Conservation (phyloP, 2,113 vertebrate species). For the Turnix velox region DNA sequence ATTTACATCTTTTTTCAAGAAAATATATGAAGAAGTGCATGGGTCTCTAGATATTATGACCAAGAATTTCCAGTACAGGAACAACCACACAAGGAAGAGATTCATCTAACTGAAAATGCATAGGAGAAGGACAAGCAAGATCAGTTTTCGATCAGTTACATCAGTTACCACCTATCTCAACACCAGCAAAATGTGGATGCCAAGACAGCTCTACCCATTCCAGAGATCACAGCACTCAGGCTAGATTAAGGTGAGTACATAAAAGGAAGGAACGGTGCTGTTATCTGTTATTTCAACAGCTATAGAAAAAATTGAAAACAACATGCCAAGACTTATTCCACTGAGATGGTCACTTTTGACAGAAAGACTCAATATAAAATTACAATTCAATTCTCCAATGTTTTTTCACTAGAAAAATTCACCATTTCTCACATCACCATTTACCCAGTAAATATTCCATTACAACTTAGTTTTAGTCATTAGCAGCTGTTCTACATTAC, state of each 20-base stretch:
- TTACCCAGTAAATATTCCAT: background rate
- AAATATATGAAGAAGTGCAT: background rate
- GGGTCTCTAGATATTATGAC: background rate
- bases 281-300: background rate
- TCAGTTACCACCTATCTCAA: background rate
- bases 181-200: background rate
- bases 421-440: background rate
- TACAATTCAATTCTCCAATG: background rate
- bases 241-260: fast-evolving
- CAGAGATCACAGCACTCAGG: fast-evolving
- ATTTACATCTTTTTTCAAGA: background rate
- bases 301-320: background rate
- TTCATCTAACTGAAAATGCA: background rate
- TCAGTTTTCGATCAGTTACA: background rate
- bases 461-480: background rate
- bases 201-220: background rate
- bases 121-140: background rate
- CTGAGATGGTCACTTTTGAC: background rate
- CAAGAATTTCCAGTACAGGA: background rate
- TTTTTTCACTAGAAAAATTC: background rate
- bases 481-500: background rate
- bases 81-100: background rate
- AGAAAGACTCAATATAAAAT: background rate
- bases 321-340: background rate
- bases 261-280: background rate